These are phyloP conservation scores for Ceratosolen solmsi DNA, from an alignment of 1,140 invertebrate genomes.

Conservation along the genomic window DNA sequence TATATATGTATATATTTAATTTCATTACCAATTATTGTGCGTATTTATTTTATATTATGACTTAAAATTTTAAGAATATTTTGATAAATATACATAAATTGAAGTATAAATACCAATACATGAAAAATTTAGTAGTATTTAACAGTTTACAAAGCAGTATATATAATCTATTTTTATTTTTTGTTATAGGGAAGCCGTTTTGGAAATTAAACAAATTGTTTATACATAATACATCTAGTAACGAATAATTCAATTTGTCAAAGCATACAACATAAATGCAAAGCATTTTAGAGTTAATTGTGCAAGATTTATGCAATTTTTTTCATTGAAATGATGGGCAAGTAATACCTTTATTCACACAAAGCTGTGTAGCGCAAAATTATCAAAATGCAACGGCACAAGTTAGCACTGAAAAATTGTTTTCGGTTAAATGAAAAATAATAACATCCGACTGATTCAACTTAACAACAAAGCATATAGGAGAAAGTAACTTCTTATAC, in stretches of 20 bases:
- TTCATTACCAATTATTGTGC: too few species aligned
- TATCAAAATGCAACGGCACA: neutral
- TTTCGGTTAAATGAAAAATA: conserved; percentile 1
- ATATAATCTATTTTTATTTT: neutral
- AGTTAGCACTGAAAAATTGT: conserved; percentile 25
- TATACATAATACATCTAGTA: neutral
- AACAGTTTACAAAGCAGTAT: too few species aligned
- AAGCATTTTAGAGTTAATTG: conserved; percentile 21
- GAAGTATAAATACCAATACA: too few species aligned
- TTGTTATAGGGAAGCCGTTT: conserved; percentile 43
- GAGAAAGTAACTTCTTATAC: conserved; percentile 30
- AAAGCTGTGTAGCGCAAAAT: conserved; percentile 27
- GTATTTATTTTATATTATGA: too few species aligned
- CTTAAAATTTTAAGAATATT: too few species aligned
- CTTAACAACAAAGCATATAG: conserved; percentile 6
- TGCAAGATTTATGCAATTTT: conserved; percentile 14
- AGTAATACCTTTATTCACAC: conserved; percentile 26
- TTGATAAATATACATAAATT: too few species aligned
- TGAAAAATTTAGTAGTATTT: too few species aligned
- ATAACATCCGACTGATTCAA: conserved; percentile 5
- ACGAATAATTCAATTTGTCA: neutral
- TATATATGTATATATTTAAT: too few species aligned
- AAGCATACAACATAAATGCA: neutral
- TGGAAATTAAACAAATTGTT: conserved; percentile 36
- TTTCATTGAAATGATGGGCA: neutral